Conservation (phyloP, 2,888 invertebrate species). For the Saturnia japonica region DNA sequence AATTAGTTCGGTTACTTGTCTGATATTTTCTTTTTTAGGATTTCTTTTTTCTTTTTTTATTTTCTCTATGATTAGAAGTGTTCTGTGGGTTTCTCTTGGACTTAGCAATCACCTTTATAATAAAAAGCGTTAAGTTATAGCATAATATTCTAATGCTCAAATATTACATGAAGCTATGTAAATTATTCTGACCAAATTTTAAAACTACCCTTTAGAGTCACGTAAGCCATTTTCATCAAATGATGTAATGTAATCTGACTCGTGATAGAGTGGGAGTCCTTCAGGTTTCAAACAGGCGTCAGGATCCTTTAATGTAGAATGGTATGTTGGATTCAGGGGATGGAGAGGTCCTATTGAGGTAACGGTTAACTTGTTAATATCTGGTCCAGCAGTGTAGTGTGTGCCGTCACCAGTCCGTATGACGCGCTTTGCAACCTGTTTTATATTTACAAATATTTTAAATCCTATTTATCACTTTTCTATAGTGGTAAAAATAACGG, state of each 20-base stretch:
- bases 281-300: neutral
- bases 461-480: neutral
- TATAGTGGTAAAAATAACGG: no score
- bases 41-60: no score
- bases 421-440: constrained; percentile 73
- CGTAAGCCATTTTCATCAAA: neutral
- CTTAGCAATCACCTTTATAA: no score
- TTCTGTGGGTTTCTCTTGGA: no score
- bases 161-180: no score
- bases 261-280: neutral
- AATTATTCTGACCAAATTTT: neutral
- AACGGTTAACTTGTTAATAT: constrained; percentile 40
- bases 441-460: constrained; percentile 13
- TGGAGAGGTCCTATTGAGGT: constrained; percentile 44
- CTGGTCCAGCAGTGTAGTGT: constrained; percentile 69
- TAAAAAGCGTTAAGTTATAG: no score
- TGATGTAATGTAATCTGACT: neutral
- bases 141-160: no score
- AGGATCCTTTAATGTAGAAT: neutral
- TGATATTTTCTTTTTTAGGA: no score
- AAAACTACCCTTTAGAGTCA: neutral
- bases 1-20: no score
- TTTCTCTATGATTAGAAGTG: no score
- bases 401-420: constrained; percentile 83
- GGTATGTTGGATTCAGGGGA: constrained; percentile 51